These are phyloP conservation scores for Ridgeia piscesae DNA, from an alignment of 1,140 invertebrate genomes.

Conservation along the genomic window DNA sequence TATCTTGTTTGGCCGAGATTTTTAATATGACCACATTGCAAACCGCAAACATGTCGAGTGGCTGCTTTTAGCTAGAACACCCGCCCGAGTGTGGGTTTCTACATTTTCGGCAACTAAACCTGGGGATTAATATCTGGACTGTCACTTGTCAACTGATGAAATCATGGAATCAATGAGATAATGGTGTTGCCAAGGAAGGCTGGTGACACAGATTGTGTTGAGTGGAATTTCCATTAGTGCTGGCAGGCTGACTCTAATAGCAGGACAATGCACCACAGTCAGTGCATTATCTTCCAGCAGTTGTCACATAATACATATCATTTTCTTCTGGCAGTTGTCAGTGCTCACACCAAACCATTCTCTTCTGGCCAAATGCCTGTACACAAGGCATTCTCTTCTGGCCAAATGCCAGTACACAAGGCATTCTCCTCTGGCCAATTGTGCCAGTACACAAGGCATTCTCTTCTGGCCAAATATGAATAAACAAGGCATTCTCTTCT, in stretches of 20 bases:
- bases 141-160: not conserved
- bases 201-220: not conserved
- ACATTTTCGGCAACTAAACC: not conserved
- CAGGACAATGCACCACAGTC: not conserved
- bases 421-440: no score
- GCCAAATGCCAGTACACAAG: no score
- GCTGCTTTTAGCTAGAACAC: not conserved
- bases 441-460: no score
- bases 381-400: no score
- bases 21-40: not conserved
- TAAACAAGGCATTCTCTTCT: no score
- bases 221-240: not conserved
- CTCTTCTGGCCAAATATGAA: no score
- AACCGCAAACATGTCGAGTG: not conserved
- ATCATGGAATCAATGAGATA: not conserved
- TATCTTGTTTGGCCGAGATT: not conserved
- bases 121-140: not conserved
- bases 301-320: not conserved
- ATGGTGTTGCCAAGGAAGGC: not conserved
- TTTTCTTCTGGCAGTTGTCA: not conserved
- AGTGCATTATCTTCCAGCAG: not conserved
- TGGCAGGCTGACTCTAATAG: not conserved
- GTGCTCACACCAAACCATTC: no score
- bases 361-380: no score
- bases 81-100: not conserved